Base-by-base conservation (phyloP, 2,888 invertebrate genomes). In the Leptopilina myrica region DNA sequence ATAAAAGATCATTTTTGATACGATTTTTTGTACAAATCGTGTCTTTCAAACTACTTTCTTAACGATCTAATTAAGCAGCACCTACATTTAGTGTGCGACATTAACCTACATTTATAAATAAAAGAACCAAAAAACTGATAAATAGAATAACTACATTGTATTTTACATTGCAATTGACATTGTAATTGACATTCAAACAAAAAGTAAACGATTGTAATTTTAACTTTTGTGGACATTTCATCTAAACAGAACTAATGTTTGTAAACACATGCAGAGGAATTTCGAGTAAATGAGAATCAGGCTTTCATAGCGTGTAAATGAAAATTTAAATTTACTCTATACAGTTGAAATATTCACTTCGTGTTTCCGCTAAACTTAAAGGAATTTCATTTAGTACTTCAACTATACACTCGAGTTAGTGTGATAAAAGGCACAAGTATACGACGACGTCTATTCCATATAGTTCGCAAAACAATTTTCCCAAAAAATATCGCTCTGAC, bases 351-450 rank as follows among this genome's bases (percentile, higher is more conserved):
- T 33, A 33, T 33, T 5, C 64, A 26, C 40, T 12, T 64, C 33
- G 40, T 33, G 64, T 64, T 64, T 64, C 4, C 33, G 33, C 20
- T 33, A 33, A 12, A 64, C 14, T 64, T 40, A 40, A 64, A 64
- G 64, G 64, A 64, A 64, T 64, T 64, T 64, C 64, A 64, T 64
- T 64, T 64, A 64, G 64, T 12, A 26, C 64, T 64, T 64, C 33
- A 15, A 64, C 49, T 49, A 12, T 49, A 11, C 7, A 33, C 14
- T 64, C 40, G 26, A 64, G 20, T 20, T 11, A 33, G 64, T 64
- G 64, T 33, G 33, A 64, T 64, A 64, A 64, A 64, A 26, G 26
- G 64, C 64, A 11, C 8, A 64, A 33, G 33, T 59, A 59, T n/a
- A 12, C 7, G 20, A 64, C 64, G 33, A 64, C 9, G 26, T 33